phyloP scores from a whole-genome alignment of 2,888 invertebrate genomes.

The Drosophila affinis region DNA sequence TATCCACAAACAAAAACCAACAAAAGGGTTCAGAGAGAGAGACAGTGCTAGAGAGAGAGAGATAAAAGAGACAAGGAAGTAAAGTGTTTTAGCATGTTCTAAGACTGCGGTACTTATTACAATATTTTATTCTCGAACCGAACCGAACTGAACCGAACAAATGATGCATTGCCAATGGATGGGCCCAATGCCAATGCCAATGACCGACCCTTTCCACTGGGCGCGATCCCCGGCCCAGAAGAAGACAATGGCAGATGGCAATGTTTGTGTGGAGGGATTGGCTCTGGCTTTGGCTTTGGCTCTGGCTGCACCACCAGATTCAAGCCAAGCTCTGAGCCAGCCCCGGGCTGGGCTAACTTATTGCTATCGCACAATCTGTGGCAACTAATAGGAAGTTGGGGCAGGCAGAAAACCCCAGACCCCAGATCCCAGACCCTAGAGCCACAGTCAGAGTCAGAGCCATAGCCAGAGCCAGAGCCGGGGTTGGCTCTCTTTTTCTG shows the following conservation, averaged over 20 bases:
- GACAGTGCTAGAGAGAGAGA: background rate
- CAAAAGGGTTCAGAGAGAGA: conserved; percentile 10
- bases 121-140: conserved; percentile 57
- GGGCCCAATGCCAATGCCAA: conserved; percentile 14
- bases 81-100: conserved; percentile 31
- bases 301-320: background rate
- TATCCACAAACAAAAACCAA: conserved; percentile 29
- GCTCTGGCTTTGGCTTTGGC: background rate
- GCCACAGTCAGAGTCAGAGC: conserved; percentile 17
- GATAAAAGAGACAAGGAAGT: conserved; percentile 1
- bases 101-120: conserved; percentile 44
- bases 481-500: conserved; percentile 39
- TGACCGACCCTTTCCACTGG: conserved; percentile 22
- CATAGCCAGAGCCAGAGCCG: conserved; percentile 11
- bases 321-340: conserved; percentile 19
- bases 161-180: conserved; percentile 60
- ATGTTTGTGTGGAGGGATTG: conserved; percentile 34
- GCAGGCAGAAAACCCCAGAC: conserved; percentile 13
- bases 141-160: conserved; percentile 46
- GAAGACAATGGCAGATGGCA: conserved; percentile 49
- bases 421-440: conserved; percentile 11
- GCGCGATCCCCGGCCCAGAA: conserved; percentile 28
- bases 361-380: conserved; percentile 76
- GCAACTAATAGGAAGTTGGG: conserved; percentile 75
- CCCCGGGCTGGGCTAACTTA: conserved; percentile 63